Percentiles rank a stretch among this genome's conserved stretches.
These are phyloP conservation scores for Boleophthalmus pectinirostris DNA, from an alignment of 2,113 vertebrate species.

Conservation along the genomic window DNA sequence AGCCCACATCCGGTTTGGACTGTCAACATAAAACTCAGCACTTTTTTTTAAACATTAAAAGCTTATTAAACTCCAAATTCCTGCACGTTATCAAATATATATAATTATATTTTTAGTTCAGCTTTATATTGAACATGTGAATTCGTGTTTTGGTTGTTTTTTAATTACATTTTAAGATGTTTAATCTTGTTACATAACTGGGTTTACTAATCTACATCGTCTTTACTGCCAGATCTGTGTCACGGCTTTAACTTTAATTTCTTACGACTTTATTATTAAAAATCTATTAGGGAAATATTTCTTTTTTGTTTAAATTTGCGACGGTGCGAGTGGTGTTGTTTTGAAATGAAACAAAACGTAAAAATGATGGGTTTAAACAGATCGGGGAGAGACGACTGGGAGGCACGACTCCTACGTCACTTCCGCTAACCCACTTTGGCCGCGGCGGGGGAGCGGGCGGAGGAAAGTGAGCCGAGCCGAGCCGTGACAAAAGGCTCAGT, in stretches of 20 bases:
- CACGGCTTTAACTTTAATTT: background rate
- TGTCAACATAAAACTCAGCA: conserved; percentile 18
- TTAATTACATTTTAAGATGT: background rate
- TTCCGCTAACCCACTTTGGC: conserved; percentile 60
- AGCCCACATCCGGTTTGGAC: conserved; percentile 24
- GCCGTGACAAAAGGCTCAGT: conserved; percentile 40
- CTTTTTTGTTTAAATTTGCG: background rate
- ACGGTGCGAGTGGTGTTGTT: too few relatives aligned
- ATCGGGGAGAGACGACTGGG: background rate
- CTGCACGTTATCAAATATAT: background rate
- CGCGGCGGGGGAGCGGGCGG: background rate
- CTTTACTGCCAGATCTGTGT: background rate
- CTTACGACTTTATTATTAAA: background rate
- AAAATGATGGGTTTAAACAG: background rate
- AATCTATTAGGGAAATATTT: background rate
- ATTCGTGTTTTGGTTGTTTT: background rate
- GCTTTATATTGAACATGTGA: too few relatives aligned
- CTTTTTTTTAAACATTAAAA: background rate
- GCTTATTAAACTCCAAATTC: background rate
- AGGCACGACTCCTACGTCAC: conserved; percentile 44
- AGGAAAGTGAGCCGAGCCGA: conserved; percentile 9
- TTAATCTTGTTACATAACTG: conserved; percentile 1
- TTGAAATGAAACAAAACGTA: background rate
- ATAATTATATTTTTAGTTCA: background rate
- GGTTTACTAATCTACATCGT: background rate